These are phyloP conservation scores for Coranthus polyacanthus DNA, from an alignment of 2,797 vertebrate genomes.

Conservation along the genomic window DNA sequence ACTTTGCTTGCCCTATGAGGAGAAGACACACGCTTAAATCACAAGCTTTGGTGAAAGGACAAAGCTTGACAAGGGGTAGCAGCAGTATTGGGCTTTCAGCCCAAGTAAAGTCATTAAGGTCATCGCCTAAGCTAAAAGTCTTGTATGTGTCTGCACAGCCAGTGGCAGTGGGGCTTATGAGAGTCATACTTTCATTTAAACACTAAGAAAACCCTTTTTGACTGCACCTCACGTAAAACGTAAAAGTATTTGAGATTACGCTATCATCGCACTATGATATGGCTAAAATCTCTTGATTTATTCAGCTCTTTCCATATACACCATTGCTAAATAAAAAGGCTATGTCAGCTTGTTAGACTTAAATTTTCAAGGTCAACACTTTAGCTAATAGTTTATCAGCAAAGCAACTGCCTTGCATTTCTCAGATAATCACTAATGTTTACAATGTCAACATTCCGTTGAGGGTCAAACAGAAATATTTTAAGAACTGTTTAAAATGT, in stretches of 20 bases:
- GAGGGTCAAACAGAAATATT: constrained; percentile 37
- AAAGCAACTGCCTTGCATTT: constrained; percentile 30
- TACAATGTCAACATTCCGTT: constrained; percentile 46
- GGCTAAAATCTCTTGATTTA: constrained; percentile 5
- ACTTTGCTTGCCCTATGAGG: constrained; percentile 52
- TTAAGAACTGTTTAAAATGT: constrained; percentile 14
- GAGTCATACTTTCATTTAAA: constrained; percentile 12
- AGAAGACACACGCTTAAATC: constrained; percentile 53
- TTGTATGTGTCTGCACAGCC: constrained; percentile 29
- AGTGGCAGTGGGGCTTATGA: background rate
- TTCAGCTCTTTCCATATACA: constrained; percentile 1
- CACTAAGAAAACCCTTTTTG: background rate
- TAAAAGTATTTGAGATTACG: background rate
- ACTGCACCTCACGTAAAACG: background rate
- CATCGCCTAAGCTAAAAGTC: constrained; percentile 4
- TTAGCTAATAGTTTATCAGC: constrained; percentile 51
- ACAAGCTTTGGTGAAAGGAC: constrained; percentile 45
- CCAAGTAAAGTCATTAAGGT: constrained; percentile 19
- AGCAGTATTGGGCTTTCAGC: constrained; percentile 17
- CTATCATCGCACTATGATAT: background rate
- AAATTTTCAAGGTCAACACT: constrained; percentile 40
- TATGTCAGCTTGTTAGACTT: constrained; percentile 27
- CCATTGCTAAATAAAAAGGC: constrained; percentile 10
- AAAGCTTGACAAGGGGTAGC: constrained; percentile 33
- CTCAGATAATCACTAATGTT: constrained; percentile 47